These are phyloP conservation scores for Atrina japonica DNA, from an alignment of 2,888 invertebrate genomes.

Conservation along the genomic window DNA sequence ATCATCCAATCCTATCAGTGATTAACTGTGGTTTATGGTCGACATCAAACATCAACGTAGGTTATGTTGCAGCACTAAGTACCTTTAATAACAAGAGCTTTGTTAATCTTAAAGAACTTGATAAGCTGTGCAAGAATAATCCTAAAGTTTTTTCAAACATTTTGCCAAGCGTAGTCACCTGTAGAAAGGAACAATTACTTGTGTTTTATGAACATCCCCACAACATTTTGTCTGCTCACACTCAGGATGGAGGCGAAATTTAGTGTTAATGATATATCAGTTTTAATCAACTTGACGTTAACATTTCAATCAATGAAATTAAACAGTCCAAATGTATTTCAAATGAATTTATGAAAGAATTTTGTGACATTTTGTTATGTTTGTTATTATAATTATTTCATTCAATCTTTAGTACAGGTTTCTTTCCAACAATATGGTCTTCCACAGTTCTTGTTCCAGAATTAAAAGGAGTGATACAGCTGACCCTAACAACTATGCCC, in stretches of 20 bases:
- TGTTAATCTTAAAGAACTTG: neutral
- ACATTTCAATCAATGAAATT: neutral
- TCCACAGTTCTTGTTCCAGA: conserved; percentile 15
- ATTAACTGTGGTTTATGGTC: conserved; percentile 12
- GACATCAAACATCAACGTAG: neutral
- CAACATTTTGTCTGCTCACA: neutral
- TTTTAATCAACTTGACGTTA: conserved; percentile 3
- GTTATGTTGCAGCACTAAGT: conserved; percentile 2
- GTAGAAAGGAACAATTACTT: neutral
- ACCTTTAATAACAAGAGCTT: conserved; percentile 15
- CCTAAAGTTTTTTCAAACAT: conserved; percentile 6
- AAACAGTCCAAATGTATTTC: conserved; percentile 3
- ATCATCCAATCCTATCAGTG: neutral
- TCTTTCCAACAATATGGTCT: conserved; percentile 10
- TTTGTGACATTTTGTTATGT: neutral
- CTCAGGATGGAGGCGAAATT: neutral
- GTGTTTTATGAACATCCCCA: conserved; percentile 9
- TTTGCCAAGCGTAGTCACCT: conserved; percentile 2
- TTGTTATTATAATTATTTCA: conserved; percentile 10
- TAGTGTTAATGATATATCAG: neutral
- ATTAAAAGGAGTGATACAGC: conserved; percentile 6
- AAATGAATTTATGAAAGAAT: conserved; percentile 11
- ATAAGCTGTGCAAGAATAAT: neutral
- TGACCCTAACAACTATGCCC: neutral
- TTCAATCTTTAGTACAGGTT: conserved; percentile 8